Evolutionary conservation across 2,113 vertebrate species (phyloP).

Genomic region (Oreocharis arfaki): DNA sequence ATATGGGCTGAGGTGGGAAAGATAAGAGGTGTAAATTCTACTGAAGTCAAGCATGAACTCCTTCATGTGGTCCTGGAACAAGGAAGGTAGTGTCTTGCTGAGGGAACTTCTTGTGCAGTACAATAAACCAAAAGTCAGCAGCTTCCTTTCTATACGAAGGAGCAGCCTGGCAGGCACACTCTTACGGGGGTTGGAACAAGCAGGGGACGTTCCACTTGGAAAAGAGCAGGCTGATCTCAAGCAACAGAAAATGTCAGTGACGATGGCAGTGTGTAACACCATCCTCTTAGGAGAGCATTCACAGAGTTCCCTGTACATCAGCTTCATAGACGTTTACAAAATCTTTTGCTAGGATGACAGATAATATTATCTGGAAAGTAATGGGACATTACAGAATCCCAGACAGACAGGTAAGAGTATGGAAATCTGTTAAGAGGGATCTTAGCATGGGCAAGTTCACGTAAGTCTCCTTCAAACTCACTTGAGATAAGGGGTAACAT

Average conservation of each 20-base stretch:
- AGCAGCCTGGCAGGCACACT: neutral
- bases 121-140: neutral
- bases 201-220: neutral
- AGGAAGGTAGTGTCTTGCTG: neutral
- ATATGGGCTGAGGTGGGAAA: neutral
- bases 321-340: neutral
- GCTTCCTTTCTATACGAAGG: neutral
- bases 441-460: neutral
- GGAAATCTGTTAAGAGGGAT: neutral
- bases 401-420: neutral
- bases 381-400: neutral
- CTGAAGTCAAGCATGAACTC: neutral
- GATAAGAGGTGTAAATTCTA: constrained; percentile 15
- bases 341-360: neutral
- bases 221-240: neutral
- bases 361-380: neutral
- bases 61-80: neutral
- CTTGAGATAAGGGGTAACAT: neutral
- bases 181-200: neutral
- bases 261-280: neutral
- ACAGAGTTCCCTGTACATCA: neutral
- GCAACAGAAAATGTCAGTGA: neutral
- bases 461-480: neutral
- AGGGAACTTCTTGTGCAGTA: neutral
- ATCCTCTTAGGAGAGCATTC: neutral